A percentile compares a stretch with the other conserved stretches of the same genome.
Evolutionary conservation across 2,113 vertebrate species (phyloP).

Genomic region (Thomomys bottae): DNA sequence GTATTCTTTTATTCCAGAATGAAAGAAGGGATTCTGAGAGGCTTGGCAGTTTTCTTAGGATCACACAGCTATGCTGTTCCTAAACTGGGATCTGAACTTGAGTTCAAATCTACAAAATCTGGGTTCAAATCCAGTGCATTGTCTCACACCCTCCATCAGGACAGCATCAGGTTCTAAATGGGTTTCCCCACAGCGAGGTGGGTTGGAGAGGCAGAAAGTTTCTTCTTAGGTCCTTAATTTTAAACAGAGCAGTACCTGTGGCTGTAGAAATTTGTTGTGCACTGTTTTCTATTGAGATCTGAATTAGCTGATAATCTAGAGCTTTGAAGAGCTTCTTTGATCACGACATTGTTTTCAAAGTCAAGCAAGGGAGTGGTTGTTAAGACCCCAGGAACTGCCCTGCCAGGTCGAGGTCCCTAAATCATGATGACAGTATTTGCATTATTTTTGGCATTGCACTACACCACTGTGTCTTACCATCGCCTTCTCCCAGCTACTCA

Average conservation of each 20-base stretch:
- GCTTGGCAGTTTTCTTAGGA: neutral
- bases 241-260: conserved; percentile 62
- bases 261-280: conserved; percentile 70
- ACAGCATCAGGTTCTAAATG: neutral
- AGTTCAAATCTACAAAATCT: neutral
- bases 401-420: conserved; percentile 47
- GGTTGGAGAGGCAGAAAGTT: conserved; percentile 49
- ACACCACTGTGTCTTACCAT: conserved; percentile 73
- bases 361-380: conserved; percentile 71
- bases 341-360: conserved; percentile 76
- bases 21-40: neutral
- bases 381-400: conserved; percentile 50
- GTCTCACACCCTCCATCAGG: no score
- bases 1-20: conserved; percentile 57
- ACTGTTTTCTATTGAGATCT: conserved; percentile 70
- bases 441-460: conserved; percentile 81
- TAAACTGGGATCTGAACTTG: conserved; percentile 8
- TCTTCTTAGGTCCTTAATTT: conserved; percentile 65
- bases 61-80: conserved; percentile 51
- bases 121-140: neutral
- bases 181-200: neutral
- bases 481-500: conserved; percentile 66
- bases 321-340: conserved; percentile 67
- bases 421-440: conserved; percentile 50
- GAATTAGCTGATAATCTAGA: conserved; percentile 69